A percentile compares a stretch with the other conserved stretches of the same genome.
Evolutionary conservation across 2,113 vertebrate species (phyloP).

Genomic region (Eurystomus gularis): DNA sequence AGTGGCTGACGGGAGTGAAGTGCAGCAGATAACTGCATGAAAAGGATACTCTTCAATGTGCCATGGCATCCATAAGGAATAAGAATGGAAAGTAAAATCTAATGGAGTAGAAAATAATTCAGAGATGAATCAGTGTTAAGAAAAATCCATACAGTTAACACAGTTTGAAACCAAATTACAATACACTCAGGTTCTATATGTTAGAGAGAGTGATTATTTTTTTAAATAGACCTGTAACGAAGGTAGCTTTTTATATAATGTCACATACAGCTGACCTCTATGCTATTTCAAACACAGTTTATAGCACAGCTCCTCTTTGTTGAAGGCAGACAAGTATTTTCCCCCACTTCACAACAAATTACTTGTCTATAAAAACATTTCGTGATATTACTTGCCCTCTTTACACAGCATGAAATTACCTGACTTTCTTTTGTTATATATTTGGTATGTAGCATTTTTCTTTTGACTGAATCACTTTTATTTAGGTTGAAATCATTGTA

Average conservation of each 20-base stretch:
- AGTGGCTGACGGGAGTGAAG: constrained; percentile 12
- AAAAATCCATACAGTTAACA: neutral
- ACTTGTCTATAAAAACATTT: constrained; percentile 25
- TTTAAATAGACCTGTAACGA: neutral
- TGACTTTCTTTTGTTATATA: neutral
- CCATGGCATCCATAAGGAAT: constrained; percentile 12
- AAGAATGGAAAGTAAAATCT: constrained; percentile 44
- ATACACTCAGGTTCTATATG: neutral
- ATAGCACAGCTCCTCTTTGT: neutral
- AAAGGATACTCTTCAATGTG: neutral
- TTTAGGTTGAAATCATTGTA: neutral
- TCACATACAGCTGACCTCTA: neutral
- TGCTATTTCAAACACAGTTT: neutral
- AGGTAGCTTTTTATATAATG: neutral
- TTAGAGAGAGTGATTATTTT: neutral
- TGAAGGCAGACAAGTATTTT: neutral
- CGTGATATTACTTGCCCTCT: neutral
- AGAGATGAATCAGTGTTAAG: constrained; percentile 18
- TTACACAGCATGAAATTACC: constrained; percentile 41
- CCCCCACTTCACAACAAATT: neutral
- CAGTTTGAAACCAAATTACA: constrained; percentile 9
- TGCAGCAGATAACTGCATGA: constrained; percentile 24
- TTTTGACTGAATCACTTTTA: neutral
- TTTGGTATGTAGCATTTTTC: neutral
- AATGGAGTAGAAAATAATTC: constrained; percentile 43